A percentile compares a stretch with the other conserved stretches of the same genome.
Conservation (phyloP, 2,888 invertebrate genomes). For the Leptinotarsa haldemani region DNA sequence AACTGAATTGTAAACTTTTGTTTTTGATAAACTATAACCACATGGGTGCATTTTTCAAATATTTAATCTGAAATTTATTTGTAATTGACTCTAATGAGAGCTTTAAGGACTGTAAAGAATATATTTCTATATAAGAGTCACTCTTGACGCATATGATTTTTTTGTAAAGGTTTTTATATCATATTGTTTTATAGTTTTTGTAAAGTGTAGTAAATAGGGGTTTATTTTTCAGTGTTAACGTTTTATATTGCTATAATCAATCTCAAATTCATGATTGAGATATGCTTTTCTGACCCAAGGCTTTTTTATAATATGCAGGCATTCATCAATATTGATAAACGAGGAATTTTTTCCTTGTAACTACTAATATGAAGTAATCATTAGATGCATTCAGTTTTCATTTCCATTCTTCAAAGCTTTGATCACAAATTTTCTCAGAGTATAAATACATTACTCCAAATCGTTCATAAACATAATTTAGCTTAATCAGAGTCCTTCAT, state of each 20-base stretch:
- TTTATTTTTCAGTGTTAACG: constrained; percentile 36
- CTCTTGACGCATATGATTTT: constrained; percentile 44
- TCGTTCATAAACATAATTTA: too few relatives aligned
- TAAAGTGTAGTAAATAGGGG: constrained; percentile 38
- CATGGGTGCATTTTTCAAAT: constrained; percentile 1
- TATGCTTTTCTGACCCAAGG: constrained; percentile 20
- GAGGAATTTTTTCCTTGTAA: too few relatives aligned
- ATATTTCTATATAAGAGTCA: constrained; percentile 38
- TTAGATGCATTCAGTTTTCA: too few relatives aligned
- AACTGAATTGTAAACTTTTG: neutral
- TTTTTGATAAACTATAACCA: neutral
- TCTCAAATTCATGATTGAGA: constrained; percentile 24
- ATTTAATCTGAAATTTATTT: constrained; percentile 22
- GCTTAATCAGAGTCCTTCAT: too few relatives aligned
- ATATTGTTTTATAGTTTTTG: constrained; percentile 52
- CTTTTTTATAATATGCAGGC: neutral
- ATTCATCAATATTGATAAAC: too few relatives aligned
- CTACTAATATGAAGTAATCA: too few relatives aligned
- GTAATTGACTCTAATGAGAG: constrained; percentile 28
- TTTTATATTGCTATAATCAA: constrained; percentile 42
- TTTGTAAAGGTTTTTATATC: constrained; percentile 51
- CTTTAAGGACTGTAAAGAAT: constrained; percentile 41
- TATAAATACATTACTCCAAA: too few relatives aligned
- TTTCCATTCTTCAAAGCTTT: too few relatives aligned
- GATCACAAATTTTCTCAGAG: too few relatives aligned